Percentiles rank a stretch among this genome's conserved stretches.
phyloP scores from a whole-genome alignment of 2,888 invertebrate species.

The Nipponacmea schrenckii region DNA sequence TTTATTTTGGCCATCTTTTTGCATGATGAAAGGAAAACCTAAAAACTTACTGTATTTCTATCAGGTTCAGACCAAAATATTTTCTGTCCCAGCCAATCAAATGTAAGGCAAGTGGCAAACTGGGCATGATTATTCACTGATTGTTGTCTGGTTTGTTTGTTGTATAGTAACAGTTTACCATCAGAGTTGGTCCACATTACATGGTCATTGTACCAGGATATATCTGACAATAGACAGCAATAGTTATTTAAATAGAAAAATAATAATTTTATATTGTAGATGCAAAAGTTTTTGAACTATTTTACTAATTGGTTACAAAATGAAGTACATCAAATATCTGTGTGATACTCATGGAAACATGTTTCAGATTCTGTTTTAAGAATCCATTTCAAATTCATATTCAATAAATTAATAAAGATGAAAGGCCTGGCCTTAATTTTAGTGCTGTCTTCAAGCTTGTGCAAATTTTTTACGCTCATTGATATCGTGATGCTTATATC shows the following conservation, averaged over 20 bases:
- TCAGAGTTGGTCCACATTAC: constrained; percentile 81
- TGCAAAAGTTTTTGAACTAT: too few relatives aligned
- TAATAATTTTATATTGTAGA: not conserved
- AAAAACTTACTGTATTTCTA: constrained; percentile 79
- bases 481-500: too few relatives aligned
- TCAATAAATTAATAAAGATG: too few relatives aligned
- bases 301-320: not conserved
- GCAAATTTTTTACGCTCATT: too few relatives aligned
- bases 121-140: constrained; percentile 71
- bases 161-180: constrained; percentile 79
- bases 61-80: constrained; percentile 91
- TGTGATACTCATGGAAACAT: too few relatives aligned
- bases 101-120: constrained; percentile 82
- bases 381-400: too few relatives aligned
- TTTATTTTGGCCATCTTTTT: too few relatives aligned
- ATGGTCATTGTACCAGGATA: constrained; percentile 82
- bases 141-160: constrained; percentile 71
- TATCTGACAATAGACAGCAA: constrained; percentile 72
- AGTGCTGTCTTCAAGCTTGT: too few relatives aligned
- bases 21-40: too few relatives aligned
- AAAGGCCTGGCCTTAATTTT: too few relatives aligned
- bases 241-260: not conserved
- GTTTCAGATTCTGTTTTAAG: too few relatives aligned
- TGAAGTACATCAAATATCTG: not conserved
- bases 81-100: constrained; percentile 90